Percentiles rank a stretch among this genome's conserved stretches.
phyloP scores from a whole-genome alignment of 1,140 invertebrate genomes.

The Vanessa tameamea region DNA sequence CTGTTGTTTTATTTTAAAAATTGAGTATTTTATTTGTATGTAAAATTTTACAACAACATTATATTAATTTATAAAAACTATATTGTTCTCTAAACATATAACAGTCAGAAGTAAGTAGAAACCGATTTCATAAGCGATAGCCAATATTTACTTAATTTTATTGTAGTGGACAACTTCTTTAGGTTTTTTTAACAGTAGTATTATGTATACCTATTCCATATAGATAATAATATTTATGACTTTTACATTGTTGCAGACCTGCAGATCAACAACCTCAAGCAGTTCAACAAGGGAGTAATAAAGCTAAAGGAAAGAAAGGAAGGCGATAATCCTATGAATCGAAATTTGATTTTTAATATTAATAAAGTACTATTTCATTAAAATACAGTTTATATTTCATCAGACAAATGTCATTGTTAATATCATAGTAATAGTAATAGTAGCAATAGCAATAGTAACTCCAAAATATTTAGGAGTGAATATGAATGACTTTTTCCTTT shows the following conservation, averaged over 20 bases:
- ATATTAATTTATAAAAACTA: too few relatives aligned
- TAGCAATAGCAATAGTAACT: too few relatives aligned
- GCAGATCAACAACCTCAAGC: conserved; percentile 71
- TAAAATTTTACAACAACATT: too few relatives aligned
- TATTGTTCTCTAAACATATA: too few relatives aligned
- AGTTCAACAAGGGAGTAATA: conserved; percentile 60
- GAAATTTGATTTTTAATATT: conserved; percentile 11
- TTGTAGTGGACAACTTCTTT: neutral
- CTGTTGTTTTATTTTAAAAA: too few relatives aligned
- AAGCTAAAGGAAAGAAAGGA: conserved; percentile 77
- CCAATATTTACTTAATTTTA: too few relatives aligned
- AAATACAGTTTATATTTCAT: conserved; percentile 22
- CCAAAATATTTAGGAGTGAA: conserved; percentile 34
- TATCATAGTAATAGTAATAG: too few relatives aligned
- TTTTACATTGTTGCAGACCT: conserved; percentile 54
- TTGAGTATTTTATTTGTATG: too few relatives aligned
- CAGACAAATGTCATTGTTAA: neutral
- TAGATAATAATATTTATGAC: neutral
- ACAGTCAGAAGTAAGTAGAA: too few relatives aligned
- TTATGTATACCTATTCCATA: neutral
- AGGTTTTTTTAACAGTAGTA: neutral
- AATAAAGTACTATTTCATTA: conserved; percentile 5
- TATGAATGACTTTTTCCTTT: conserved; percentile 58
- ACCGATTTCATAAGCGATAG: too few relatives aligned
- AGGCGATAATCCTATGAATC: conserved; percentile 54